phyloP scores from a whole-genome alignment of 2,797 vertebrate genomes.

The Cetoscarus ocellatus region DNA sequence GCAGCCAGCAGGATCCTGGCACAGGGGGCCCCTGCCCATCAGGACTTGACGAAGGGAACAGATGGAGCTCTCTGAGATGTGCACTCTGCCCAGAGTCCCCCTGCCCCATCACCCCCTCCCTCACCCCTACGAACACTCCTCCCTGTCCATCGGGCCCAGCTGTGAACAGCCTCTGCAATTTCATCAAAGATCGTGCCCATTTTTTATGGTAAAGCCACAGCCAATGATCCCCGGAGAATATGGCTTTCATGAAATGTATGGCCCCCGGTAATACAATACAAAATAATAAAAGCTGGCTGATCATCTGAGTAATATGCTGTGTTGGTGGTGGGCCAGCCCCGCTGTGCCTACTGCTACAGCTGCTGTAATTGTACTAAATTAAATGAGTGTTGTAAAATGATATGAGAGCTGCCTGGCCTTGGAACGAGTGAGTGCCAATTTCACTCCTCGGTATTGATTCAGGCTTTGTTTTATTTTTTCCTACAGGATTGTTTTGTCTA shows the following conservation, averaged over 20 bases:
- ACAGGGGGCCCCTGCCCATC: constrained; percentile 64
- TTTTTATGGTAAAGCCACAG: constrained; percentile 56
- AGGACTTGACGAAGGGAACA: constrained; percentile 75
- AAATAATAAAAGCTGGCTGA: constrained; percentile 49
- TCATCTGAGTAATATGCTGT: constrained; percentile 51
- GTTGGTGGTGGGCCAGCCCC: constrained; percentile 42
- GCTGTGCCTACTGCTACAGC: constrained; percentile 33
- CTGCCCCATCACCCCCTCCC: constrained; percentile 25
- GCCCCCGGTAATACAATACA: constrained; percentile 41
- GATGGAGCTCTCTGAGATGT: constrained; percentile 80
- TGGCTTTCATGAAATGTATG: constrained; percentile 42
- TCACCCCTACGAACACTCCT: constrained; percentile 7
- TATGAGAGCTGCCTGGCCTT: constrained; percentile 46
- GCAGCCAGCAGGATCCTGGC: constrained; percentile 74
- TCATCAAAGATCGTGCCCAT: constrained; percentile 72
- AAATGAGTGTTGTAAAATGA: constrained; percentile 65
- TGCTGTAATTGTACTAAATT: constrained; percentile 64
- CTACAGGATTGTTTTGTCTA: constrained; percentile 16
- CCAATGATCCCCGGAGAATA: constrained; percentile 34
- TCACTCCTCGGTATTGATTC: constrained; percentile 45
- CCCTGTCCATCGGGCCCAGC: constrained; percentile 65
- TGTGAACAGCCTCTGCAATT: constrained; percentile 67
- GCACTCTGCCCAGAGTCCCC: constrained; percentile 50
- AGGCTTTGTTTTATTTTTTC: constrained; percentile 36
- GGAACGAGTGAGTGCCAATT: constrained; percentile 39